A percentile compares a stretch with the other conserved stretches of the same genome.
Conservation (phyloP, 2,113 vertebrate species). For the Petaurus breviceps region DNA sequence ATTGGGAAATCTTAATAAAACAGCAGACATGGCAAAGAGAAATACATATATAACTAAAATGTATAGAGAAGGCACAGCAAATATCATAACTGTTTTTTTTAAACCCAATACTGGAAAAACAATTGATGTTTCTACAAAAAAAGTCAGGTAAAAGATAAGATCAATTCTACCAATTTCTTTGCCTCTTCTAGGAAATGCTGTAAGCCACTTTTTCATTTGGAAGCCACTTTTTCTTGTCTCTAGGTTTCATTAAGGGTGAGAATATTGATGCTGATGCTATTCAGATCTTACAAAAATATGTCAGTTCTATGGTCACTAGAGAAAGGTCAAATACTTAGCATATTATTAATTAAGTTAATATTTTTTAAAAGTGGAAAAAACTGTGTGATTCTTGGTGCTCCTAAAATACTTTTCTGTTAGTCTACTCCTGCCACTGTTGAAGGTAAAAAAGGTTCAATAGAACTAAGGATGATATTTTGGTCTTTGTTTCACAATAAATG, state of each 20-base stretch:
- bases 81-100: neutral
- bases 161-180: neutral
- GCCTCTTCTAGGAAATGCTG: neutral
- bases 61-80: neutral
- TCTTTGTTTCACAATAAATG: neutral
- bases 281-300: neutral
- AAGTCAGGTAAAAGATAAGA: neutral
- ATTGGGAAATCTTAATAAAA: neutral
- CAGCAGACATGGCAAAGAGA: neutral
- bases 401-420: neutral
- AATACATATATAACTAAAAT: neutral
- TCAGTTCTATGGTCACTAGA: neutral
- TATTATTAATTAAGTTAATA: neutral
- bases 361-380: neutral
- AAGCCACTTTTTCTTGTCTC: neutral
- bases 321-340: neutral
- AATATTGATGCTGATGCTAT: neutral
- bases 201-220: neutral
- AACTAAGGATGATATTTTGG: neutral
- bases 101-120: neutral
- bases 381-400: neutral
- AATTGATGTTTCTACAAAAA: neutral
- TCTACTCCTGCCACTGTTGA: neutral
- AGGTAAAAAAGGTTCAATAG: neutral
- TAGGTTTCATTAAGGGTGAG: neutral